Evolutionary conservation across 2,113 vertebrate genomes (phyloP), one percentile per base, ranked within the genome.

Genomic region (Onychorhynchus coronatus): DNA sequence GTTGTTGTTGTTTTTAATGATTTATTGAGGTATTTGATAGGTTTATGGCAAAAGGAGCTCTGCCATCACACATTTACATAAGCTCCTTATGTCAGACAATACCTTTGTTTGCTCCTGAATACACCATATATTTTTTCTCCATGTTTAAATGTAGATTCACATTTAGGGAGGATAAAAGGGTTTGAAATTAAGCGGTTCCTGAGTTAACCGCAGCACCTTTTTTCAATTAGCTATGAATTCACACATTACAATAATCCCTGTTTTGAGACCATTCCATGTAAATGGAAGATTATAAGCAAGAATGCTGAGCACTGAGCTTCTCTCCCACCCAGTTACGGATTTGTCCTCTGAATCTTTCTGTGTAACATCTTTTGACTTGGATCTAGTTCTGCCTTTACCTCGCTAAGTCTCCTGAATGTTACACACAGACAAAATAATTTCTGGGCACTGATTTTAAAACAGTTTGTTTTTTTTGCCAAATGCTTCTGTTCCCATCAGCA

Each of bases 21-120:
- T 95, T 96, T 91, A 73, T 94, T 85, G 94, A 76, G 58, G 73
- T 89, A 92, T 89, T 95, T 91, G 78, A 97, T 96, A 96, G 88
- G 85, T 96, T 96, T 89, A 88, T 85, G 91, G 93, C 80, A 93
- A 97, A 85, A 92, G 80, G 41, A 95, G 59, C 62, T 96, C 66
- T 89, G 55, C 67, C 75, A 91, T 68, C 37, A 50, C 89, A 37
- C 86, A 74, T 95, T 97, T 89, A 90, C 95, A 95, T 90, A 97
- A 94, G 82, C 78, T 97, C 83, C 75, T 89, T 95, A 96, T 85
- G 56, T 55, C 95, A 93, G 84, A 96, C 79, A 97, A 92, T 89
- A 88, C 85, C 91, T 89, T 97, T 96, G 89, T 91, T 89, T 95
- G 85, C 85, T 97, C 94, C 89, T 90, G 74, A 63, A 76, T 79